These are phyloP conservation scores for Sapayoa aenigma DNA, from an alignment of 2,113 vertebrate genomes.

Conservation along the genomic window DNA sequence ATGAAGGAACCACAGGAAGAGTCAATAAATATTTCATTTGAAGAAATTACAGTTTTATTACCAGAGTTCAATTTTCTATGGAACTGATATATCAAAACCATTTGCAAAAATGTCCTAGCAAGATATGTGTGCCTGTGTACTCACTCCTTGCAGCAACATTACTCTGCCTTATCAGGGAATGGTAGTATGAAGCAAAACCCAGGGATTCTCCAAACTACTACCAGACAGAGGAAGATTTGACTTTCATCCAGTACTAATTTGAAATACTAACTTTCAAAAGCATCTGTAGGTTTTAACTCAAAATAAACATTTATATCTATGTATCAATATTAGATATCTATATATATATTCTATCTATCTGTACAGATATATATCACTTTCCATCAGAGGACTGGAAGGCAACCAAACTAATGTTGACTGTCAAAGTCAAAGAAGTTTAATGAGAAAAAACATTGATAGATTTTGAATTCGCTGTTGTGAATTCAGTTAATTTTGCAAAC, in stretches of 20 bases:
- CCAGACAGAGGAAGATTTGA: not conserved
- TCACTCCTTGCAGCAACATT: not conserved
- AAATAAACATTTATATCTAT: not conserved
- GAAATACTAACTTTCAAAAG: not conserved
- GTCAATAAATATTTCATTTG: not conserved
- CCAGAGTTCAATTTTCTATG: not conserved
- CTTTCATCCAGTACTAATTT: not conserved
- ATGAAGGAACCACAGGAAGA: not conserved
- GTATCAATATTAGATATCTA: not conserved
- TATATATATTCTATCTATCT: not conserved
- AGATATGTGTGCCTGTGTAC: no score
- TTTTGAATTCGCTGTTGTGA: not conserved
- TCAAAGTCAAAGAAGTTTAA: not conserved
- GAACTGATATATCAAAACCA: not conserved
- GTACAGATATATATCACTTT: not conserved
- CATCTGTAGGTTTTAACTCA: not conserved
- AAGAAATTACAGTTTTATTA: not conserved
- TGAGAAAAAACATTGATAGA: not conserved
- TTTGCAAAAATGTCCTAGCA: not conserved
- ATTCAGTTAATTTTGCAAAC: not conserved
- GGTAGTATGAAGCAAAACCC: not conserved
- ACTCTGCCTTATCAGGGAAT: not conserved
- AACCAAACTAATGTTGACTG: not conserved
- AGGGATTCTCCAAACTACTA: not conserved
- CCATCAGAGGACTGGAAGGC: not conserved